Conservation (phyloP, 2,797 vertebrate species). For the Chelidonichthys spinosus region DNA sequence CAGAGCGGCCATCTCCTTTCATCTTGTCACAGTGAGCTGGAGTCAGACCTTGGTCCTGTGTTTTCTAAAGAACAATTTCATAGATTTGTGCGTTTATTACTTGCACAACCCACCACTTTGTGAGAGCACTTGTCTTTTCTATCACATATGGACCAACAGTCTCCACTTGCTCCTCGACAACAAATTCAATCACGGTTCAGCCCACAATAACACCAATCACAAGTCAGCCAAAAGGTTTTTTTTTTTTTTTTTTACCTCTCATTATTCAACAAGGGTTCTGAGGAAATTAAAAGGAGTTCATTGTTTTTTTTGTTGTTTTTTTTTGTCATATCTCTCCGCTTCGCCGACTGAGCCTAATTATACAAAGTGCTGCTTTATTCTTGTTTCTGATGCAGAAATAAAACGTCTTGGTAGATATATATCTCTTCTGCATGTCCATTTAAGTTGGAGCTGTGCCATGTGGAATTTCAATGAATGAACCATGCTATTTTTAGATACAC, state of each 20-base stretch:
- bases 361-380: slow-evolving; percentile 70
- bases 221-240: background rate
- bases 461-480: slow-evolving; percentile 75
- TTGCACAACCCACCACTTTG: slow-evolving; percentile 12
- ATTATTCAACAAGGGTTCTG: slow-evolving; percentile 37
- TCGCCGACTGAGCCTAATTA: slow-evolving; percentile 55
- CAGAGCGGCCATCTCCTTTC: slow-evolving; percentile 6
- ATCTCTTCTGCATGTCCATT: slow-evolving; percentile 56
- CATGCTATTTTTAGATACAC: slow-evolving; percentile 74
- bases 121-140: background rate
- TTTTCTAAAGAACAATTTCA: background rate
- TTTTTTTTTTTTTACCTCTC: slow-evolving; percentile 8
- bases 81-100: slow-evolving; percentile 18
- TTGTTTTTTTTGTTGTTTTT: slow-evolving; percentile 43
- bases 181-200: slow-evolving; percentile 35
- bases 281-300: slow-evolving; percentile 52
- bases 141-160: background rate
- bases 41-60: background rate
- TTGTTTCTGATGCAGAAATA: slow-evolving; percentile 49
- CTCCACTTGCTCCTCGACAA: slow-evolving; percentile 23
- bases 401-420: slow-evolving; percentile 47
- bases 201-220: slow-evolving; percentile 10
- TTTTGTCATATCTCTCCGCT: background rate
- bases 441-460: slow-evolving; percentile 40
- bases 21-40: slow-evolving; percentile 12